Evolutionary conservation across 1,140 invertebrate genomes (phyloP).

Genomic region (Acyrthosiphon pisum): DNA sequence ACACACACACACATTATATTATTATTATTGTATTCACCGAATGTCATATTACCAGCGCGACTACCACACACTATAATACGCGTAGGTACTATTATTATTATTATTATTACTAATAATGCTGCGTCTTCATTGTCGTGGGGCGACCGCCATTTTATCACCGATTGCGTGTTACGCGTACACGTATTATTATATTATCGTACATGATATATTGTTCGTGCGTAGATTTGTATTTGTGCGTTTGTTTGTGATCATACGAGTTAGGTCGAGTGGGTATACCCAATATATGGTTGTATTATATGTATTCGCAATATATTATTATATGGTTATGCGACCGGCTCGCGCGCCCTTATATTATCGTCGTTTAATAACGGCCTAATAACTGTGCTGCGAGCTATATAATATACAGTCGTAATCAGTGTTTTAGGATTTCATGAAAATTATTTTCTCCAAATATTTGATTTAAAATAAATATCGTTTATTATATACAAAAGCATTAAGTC

Average conservation of each 20-base stretch:
- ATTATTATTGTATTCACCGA: constrained; percentile 9
- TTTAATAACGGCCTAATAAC: too few species aligned
- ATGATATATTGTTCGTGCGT: not conserved
- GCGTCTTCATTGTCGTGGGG: constrained; percentile 10
- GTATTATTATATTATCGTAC: not conserved
- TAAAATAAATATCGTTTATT: too few species aligned
- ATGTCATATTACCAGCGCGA: constrained; percentile 19
- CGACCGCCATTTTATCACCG: constrained; percentile 41
- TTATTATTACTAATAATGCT: not conserved
- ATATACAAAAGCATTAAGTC: too few species aligned
- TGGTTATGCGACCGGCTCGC: not conserved
- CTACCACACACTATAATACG: not conserved
- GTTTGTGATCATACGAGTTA: not conserved
- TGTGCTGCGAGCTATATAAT: too few species aligned
- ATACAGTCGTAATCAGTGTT: too few species aligned
- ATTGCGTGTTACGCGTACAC: not conserved
- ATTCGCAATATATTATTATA: too few species aligned
- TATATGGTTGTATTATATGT: not conserved
- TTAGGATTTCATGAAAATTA: too few species aligned
- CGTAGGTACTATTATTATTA: not conserved
- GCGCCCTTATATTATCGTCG: too few species aligned
- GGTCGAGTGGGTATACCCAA: too few species aligned
- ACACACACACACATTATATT: not conserved
- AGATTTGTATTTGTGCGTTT: not conserved
- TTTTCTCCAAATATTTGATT: too few species aligned